Base-by-base conservation (phyloP, 2,888 invertebrate genomes). In the Nomada fucata region DNA sequence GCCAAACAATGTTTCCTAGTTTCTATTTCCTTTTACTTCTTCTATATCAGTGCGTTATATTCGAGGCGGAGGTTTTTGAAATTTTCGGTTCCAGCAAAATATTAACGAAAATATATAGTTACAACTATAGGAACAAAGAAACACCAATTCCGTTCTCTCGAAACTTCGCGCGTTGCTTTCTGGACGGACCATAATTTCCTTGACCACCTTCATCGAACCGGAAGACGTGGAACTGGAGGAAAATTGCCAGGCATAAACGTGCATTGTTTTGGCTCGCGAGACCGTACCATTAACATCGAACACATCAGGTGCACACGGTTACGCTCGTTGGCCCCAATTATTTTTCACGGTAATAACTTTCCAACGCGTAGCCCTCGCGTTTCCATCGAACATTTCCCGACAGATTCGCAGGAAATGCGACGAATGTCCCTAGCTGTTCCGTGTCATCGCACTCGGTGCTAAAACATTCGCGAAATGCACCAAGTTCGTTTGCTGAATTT, bases 321-420 rank as follows among this genome's bases (percentile, higher is more conserved):
- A 69, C 55, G 52, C 65, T 53, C 47, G 77, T 79, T 71, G 50
- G 23, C 64, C 77, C n/a, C 57, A 71, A 79, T 79, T 76, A 77
- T 77, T 79, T 79, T 52, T 55, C 26, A 18, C 50, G 77, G 71
- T 70, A 70, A 76, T 53, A 60, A 55, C 59, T 55, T 76, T 60
- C 18, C 57, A 10, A 18, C 59, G 53, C 18, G 11, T n/a, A 50
- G 18, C 36, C 15, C n/a, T n/a, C 59, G 57, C 42, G 18, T 59
- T 63, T 57, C 55, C 44, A 59, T 60, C 70, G 70, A 70, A 36
- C 36, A 61, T 77, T 67, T 61, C 44, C 77, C 13, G 29, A 47
- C 47, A 36, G 26, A 36, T 2, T 61, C 18, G 50, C 36, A 55
- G 20, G 63, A 18, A 47, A 23, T 71, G 44, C 47, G 57, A 42